Conservation (phyloP, 2,888 invertebrate genomes). For the Cataglyphis altisquamis region DNA sequence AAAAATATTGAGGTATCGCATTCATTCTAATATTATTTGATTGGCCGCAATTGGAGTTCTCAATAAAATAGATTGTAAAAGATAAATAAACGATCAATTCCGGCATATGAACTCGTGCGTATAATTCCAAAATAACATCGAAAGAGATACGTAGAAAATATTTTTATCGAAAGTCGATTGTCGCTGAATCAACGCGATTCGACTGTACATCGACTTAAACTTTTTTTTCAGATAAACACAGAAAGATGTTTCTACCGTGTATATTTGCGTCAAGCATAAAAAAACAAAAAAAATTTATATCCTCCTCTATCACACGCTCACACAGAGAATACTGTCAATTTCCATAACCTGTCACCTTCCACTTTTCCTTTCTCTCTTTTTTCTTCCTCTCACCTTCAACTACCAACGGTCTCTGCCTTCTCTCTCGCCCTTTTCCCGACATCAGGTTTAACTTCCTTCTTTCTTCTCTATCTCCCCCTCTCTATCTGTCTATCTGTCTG, state of each 20-base stretch:
- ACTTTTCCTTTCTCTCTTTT: conserved; percentile 46
- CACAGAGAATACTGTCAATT: conserved; percentile 73
- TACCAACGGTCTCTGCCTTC: conserved; percentile 48
- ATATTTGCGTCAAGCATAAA: conserved; percentile 74
- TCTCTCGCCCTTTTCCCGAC: conserved; percentile 59
- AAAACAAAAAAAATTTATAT: conserved; percentile 53
- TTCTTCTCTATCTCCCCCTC: conserved; percentile 69
- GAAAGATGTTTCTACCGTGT: conserved; percentile 74
- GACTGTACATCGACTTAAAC: conserved; percentile 72
- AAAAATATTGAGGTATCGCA: neutral
- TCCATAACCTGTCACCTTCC: conserved; percentile 40
- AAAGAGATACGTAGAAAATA: conserved; percentile 45
- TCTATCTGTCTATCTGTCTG: conserved; percentile 74
- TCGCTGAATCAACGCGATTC: conserved; percentile 64
- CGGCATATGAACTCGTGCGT: conserved; percentile 23
- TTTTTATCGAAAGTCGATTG: conserved; percentile 64
- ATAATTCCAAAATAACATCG: conserved; percentile 46
- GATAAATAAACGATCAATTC: conserved; percentile 24
- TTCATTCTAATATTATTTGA: conserved; percentile 2
- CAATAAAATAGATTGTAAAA: conserved; percentile 29
- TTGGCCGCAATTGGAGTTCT: conserved; percentile 3
- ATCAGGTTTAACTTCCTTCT: conserved; percentile 56
- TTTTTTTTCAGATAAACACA: conserved; percentile 80
- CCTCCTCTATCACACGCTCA: conserved; percentile 72
- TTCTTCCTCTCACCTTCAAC: conserved; percentile 57